Base-by-base conservation (phyloP, 2,888 invertebrate species). In the Amiota mariae region DNA sequence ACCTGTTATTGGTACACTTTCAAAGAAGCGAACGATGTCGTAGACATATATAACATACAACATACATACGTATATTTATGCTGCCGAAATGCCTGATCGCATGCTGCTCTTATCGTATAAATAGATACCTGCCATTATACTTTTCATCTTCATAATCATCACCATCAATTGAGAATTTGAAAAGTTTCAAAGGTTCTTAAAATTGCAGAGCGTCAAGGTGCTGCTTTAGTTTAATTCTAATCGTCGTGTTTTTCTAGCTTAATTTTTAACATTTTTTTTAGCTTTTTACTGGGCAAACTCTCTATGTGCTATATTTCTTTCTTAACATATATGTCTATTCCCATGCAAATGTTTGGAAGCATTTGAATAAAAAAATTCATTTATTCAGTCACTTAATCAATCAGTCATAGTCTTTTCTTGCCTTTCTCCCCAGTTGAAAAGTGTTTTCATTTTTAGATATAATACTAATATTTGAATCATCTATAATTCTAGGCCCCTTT, bases 21-120 rank as follows among this genome's bases (percentile, higher is more conserved):
- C 89, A 79, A 89, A 89, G 85, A 87, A 83, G 79, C 84, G 88
- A 74, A 77, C 85, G 79, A 79, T 85, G 51, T 86, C 86, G 79
- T 85, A 68, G 67, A 51, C 9, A 12, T 59, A 59, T 54, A n/a
- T 13, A 10, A n/a, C 54, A 54, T 54, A 11, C 51, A 11, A 13
- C 54, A 6, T 1, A 12, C 12, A 54, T 13, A n/a, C 54, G 2
- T 36, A 36, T 36, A 36, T 36, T 36, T 36, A 36, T 36, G 49
- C 49, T 18, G 24, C 20, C 51, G 49, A 36, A 15, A n/a, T 4
- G 13, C 72, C 15, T 66, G 51, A 71, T 61, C 75, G 75, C 76
- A 76, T 76, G 70, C 72, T 76, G 77, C 76, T 76, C 77, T 75
- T 75, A 66, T 70, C 36, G 3, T 36, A 36, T 36, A 36, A 36